These are phyloP conservation scores for Copidosoma aretas DNA, from an alignment of 2,888 invertebrate species.

Conservation along the genomic window DNA sequence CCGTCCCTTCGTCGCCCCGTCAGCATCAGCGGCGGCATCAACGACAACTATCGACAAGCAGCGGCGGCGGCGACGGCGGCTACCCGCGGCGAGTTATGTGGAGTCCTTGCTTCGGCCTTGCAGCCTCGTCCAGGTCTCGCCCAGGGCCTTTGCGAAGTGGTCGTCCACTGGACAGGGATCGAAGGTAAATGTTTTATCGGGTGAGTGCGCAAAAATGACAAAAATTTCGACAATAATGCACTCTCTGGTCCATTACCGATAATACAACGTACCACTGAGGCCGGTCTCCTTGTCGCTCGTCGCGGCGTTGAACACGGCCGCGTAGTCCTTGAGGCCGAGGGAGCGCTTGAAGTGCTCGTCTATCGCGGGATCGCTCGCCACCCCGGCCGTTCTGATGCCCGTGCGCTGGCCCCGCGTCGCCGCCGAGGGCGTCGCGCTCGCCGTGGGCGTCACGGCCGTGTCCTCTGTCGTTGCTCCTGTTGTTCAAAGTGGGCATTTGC, in stretches of 20 bases:
- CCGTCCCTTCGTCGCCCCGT: not conserved
- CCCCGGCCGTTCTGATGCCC: slow-evolving; percentile 54
- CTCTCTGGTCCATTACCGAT: no score
- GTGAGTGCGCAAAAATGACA: no score
- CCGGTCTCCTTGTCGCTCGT: slow-evolving; percentile 58
- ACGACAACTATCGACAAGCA: no score
- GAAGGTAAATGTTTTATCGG: no score
- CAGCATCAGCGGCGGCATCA: no score
- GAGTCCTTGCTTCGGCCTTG: slow-evolving; percentile 58
- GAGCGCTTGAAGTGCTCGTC: slow-evolving; percentile 96
- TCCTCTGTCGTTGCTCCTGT: slow-evolving; percentile 58
- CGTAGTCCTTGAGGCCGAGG: slow-evolving; percentile 74
- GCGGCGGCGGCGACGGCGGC: no score
- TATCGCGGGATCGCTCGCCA: slow-evolving; percentile 80
- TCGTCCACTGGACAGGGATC: no score
- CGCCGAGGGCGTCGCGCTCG: slow-evolving; percentile 56
- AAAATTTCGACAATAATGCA: slow-evolving; percentile 10
- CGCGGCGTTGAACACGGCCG: slow-evolving; percentile 59
- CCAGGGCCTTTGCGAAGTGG: slow-evolving; percentile 60
- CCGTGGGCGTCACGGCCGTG: slow-evolving; percentile 57
- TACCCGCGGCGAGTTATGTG: slow-evolving; percentile 47
- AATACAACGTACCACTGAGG: slow-evolving; percentile 60
- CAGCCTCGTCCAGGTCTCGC: slow-evolving; percentile 61
- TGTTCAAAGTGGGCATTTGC: no score
- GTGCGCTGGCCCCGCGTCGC: slow-evolving; percentile 55